These are phyloP conservation scores for Phylloscopus whistleri DNA, from an alignment of 2,113 vertebrate species.

Conservation along the genomic window DNA sequence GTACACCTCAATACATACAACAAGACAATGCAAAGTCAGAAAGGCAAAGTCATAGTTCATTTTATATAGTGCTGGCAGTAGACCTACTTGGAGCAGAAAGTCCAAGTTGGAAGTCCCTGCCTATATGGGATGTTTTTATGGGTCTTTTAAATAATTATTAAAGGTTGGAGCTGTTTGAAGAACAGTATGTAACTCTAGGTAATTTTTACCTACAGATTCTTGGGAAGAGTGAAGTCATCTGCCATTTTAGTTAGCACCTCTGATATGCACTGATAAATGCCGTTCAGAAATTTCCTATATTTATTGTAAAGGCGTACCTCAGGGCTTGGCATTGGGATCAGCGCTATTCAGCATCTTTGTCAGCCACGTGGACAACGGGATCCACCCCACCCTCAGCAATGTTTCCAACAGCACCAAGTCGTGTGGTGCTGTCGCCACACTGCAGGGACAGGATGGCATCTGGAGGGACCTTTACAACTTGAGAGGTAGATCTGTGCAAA, in stretches of 20 bases:
- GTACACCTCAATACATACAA: not conserved
- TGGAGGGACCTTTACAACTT: not conserved
- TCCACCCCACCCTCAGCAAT: not conserved
- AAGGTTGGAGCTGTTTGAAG: not conserved
- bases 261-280: not conserved
- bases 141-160: not conserved
- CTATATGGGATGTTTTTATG: not conserved
- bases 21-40: not conserved
- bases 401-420: not conserved
- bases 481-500: not conserved
- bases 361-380: fast-evolving
- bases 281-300: not conserved
- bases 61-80: not conserved
- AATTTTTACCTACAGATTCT: not conserved
- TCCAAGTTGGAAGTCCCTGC: not conserved
- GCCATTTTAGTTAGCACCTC: not conserved
- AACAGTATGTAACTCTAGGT: not conserved
- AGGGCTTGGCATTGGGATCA: not conserved
- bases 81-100: not conserved
- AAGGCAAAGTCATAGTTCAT: not conserved
- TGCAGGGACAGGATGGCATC: not conserved
- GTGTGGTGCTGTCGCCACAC: too few species aligned
- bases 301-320: not conserved
- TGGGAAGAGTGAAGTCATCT: not conserved
- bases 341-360: not conserved